Percentiles rank a stretch among this genome's conserved stretches.
Evolutionary conservation across 2,113 vertebrate species (phyloP).

Genomic region (Calcarius ornatus): DNA sequence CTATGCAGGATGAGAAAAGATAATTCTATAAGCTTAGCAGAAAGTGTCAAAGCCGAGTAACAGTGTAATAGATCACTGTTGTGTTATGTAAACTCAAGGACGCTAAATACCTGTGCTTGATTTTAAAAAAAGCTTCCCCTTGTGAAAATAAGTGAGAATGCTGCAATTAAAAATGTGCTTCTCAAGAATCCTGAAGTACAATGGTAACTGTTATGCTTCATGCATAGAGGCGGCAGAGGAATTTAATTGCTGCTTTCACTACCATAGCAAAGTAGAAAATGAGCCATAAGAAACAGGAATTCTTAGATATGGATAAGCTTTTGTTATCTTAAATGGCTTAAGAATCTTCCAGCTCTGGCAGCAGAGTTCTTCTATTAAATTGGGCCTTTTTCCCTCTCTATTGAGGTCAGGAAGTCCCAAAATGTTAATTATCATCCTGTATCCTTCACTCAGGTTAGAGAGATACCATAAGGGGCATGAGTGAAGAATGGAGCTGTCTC

Average conservation of each 20-base stretch:
- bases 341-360: background rate
- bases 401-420: background rate
- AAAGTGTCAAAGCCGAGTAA: background rate
- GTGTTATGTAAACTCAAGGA: background rate
- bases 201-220: background rate
- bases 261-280: background rate
- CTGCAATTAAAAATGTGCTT: background rate
- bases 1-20: background rate
- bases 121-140: background rate
- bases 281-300: background rate
- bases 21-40: background rate
- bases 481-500: constrained; percentile 19
- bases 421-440: background rate
- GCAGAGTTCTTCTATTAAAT: background rate
- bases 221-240: background rate
- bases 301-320: background rate
- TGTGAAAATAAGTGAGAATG: background rate
- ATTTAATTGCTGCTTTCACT: background rate
- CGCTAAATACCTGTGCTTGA: background rate
- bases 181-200: background rate
- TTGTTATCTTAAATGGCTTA: background rate
- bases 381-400: background rate
- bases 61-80: background rate
- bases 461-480: background rate
- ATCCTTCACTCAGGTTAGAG: background rate